A percentile compares a stretch with the other conserved stretches of the same genome.
Evolutionary conservation across 2,888 invertebrate genomes (phyloP).

Genomic region (Tetanocera ferruginea): DNA sequence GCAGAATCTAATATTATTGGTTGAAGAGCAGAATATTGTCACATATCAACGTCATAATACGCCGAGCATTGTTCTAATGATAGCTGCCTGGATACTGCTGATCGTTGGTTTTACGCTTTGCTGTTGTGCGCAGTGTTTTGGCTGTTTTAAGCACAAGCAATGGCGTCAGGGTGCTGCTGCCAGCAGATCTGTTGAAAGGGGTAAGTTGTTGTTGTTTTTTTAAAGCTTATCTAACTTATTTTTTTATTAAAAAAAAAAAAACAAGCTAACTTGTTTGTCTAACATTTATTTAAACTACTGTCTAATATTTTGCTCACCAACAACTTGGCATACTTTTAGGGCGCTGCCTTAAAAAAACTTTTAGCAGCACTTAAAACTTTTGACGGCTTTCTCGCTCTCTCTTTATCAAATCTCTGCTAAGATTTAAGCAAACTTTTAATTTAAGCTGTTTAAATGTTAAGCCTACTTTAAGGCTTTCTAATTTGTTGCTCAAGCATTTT

Average conservation of each 20-base stretch:
- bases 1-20: slow-evolving; percentile 28
- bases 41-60: slow-evolving; percentile 40
- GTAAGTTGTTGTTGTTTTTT: background rate
- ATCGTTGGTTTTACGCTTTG: slow-evolving; percentile 64
- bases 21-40: slow-evolving; percentile 53
- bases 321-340: too few species aligned
- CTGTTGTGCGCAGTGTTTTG: slow-evolving; percentile 65
- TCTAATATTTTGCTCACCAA: background rate
- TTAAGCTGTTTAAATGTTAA: too few species aligned
- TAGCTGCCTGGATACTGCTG: slow-evolving; percentile 63
- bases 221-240: background rate
- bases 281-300: background rate
- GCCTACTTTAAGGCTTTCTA: background rate
- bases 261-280: background rate
- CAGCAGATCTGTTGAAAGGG: slow-evolving; percentile 31
- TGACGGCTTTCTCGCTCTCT: too few species aligned
- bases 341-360: background rate
- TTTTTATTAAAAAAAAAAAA: background rate
- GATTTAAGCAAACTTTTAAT: too few species aligned
- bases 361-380: background rate
- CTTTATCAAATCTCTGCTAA: too few species aligned
- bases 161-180: slow-evolving; percentile 41
- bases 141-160: slow-evolving; percentile 44
- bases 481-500: background rate
- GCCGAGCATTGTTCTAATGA: slow-evolving; percentile 64